Evolutionary conservation across 2,797 vertebrate genomes (phyloP).

Genomic region (Masticophis lateralis): DNA sequence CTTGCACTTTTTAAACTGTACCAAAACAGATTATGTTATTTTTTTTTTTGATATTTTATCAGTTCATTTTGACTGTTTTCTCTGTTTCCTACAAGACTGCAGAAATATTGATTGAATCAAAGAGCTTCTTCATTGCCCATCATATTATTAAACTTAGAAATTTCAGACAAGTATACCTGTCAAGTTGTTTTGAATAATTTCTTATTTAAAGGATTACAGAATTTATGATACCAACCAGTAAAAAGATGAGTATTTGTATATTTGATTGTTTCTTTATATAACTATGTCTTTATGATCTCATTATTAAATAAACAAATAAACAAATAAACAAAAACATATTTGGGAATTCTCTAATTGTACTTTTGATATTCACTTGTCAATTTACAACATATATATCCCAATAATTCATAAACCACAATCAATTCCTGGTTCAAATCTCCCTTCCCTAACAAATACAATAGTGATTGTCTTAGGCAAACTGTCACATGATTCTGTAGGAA

Average conservation of each 20-base stretch:
- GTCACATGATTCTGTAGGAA: too few relatives aligned
- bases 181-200: constrained; percentile 5
- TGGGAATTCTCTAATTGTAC: background rate
- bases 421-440: background rate
- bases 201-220: constrained; percentile 3
- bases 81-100: background rate
- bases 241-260: background rate
- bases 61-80: background rate
- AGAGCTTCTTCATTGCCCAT: constrained; percentile 15
- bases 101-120: background rate
- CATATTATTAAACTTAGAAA: constrained; percentile 24
- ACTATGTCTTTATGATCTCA: background rate
- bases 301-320: background rate
- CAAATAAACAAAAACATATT: background rate
- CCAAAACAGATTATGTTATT: background rate
- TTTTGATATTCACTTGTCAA: background rate
- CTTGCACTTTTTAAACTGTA: background rate
- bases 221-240: background rate
- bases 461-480: background rate
- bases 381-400: background rate
- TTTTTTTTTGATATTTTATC: background rate
- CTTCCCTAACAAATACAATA: background rate
- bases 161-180: constrained; percentile 16
- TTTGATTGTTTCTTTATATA: background rate
- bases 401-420: background rate